Conservation (phyloP, 2,113 vertebrate species). For the Accipiter cooperii region DNA sequence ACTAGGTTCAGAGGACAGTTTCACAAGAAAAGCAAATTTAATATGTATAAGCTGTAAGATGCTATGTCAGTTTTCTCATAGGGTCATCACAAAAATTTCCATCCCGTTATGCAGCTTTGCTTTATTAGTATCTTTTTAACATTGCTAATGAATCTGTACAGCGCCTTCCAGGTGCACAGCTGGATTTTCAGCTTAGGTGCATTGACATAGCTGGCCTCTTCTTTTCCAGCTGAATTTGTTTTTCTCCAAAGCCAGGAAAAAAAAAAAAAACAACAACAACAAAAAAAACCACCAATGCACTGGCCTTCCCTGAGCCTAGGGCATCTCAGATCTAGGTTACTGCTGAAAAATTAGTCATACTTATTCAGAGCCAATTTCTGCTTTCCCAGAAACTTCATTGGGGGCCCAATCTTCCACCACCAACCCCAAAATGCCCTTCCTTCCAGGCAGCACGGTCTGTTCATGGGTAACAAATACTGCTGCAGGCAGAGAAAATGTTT, state of each 20-base stretch:
- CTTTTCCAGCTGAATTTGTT: background rate
- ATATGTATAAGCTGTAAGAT: background rate
- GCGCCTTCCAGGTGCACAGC: background rate
- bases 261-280: no score
- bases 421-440: background rate
- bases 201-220: background rate
- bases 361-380: background rate
- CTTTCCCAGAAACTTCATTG: background rate
- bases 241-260: background rate
- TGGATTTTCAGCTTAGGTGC: background rate
- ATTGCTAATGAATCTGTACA: background rate
- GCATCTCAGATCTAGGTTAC: background rate
- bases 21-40: background rate
- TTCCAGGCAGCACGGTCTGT: background rate
- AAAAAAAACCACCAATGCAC: background rate
- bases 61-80: background rate
- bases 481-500: background rate
- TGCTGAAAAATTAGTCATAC: background rate
- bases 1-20: background rate
- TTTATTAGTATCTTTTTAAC: background rate
- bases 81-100: background rate
- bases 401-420: background rate
- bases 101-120: background rate
- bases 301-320: background rate
- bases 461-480: background rate